A percentile compares a stretch with the other conserved stretches of the same genome.
Conservation (phyloP, 2,888 invertebrate species). For the Terebella lapidaria region DNA sequence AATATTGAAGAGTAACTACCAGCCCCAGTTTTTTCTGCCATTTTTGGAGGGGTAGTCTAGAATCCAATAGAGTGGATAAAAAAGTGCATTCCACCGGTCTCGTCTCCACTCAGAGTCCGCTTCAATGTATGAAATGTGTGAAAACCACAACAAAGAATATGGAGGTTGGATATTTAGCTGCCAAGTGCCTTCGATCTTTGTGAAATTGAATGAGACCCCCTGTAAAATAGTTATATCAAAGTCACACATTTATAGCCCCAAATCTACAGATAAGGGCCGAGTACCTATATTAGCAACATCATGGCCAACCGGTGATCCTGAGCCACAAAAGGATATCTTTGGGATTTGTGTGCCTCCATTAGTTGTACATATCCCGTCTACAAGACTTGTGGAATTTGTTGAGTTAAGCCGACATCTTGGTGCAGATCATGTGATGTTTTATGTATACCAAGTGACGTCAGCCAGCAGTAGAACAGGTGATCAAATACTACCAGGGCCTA, state of each 20-base stretch:
- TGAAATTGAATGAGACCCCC: slow-evolving; percentile 2
- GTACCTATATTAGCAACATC: background rate
- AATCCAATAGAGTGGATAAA: background rate
- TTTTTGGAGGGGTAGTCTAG: slow-evolving; percentile 2
- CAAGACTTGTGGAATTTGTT: slow-evolving; percentile 44
- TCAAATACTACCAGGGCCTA: slow-evolving; percentile 31
- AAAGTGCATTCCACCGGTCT: too few species aligned
- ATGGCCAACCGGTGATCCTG: background rate
- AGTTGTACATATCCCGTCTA: slow-evolving; percentile 38
- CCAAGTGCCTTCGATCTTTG: slow-evolving; percentile 17
- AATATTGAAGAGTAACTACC: slow-evolving; percentile 9
- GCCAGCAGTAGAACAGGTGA: slow-evolving; percentile 29
- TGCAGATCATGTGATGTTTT: slow-evolving; percentile 38
- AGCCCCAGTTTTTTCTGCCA: slow-evolving; percentile 18
- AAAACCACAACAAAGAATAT: slow-evolving; percentile 45
- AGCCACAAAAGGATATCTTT: slow-evolving; percentile 17
- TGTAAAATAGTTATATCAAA: slow-evolving; percentile 3
- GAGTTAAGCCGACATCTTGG: slow-evolving; percentile 42
- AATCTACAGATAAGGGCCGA: background rate
- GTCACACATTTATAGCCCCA: background rate
- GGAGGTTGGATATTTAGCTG: slow-evolving; percentile 48
- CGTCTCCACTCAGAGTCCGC: slow-evolving; percentile 11
- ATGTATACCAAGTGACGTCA: slow-evolving; percentile 33
- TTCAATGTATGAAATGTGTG: slow-evolving; percentile 43
- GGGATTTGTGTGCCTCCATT: slow-evolving; percentile 47